phyloP scores from a whole-genome alignment of 2,888 invertebrate species.

The Lomographa bimaculata region DNA sequence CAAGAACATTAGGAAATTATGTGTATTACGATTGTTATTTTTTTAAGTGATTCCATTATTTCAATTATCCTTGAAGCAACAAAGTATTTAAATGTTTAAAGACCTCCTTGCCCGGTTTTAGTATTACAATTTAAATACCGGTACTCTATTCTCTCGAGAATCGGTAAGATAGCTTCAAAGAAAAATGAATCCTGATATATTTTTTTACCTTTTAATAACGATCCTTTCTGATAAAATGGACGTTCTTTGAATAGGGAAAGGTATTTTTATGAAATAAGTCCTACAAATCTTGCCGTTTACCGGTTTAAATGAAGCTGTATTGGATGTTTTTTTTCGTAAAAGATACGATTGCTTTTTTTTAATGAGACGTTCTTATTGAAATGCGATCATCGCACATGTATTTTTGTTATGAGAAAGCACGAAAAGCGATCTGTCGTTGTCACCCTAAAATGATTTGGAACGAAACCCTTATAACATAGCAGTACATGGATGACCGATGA shows the following conservation, averaged over 20 bases:
- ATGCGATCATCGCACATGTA: no score
- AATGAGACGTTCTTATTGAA: no score
- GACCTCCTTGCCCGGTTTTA: constrained; percentile 14
- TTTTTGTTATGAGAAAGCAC: no score
- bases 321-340: no score
- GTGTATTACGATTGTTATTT: no score
- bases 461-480: no score
- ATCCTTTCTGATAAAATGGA: constrained; percentile 27
- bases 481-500: no score
- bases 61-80: constrained; percentile 25
- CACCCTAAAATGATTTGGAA: no score
- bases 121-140: constrained; percentile 22
- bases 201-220: constrained; percentile 36
- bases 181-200: constrained; percentile 31
- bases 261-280: constrained; percentile 27
- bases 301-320: not conserved
- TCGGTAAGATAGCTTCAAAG: constrained; percentile 30
- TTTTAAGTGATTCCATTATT: no score
- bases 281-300: constrained; percentile 15
- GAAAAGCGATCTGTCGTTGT: no score
- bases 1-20: no score
- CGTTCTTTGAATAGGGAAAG: constrained; percentile 27
- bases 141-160: constrained; percentile 20
- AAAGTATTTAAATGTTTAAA: constrained; percentile 27
- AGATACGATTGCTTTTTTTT: no score